phyloP scores from a whole-genome alignment of 2,797 vertebrate species.

The Macropodus opercularis region DNA sequence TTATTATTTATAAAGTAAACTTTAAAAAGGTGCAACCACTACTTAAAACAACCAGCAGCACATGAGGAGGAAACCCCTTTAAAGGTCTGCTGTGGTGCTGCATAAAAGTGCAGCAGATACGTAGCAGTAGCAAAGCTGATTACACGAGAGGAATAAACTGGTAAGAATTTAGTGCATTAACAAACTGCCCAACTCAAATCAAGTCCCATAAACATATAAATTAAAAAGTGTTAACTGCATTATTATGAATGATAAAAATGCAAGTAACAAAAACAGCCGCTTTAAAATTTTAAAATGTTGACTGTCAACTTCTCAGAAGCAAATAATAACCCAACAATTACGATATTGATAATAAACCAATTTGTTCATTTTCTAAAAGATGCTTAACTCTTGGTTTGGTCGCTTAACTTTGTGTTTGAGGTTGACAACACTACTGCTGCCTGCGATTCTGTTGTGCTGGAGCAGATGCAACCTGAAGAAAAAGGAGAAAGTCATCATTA shows the following conservation, averaged over 20 bases:
- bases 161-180: not conserved
- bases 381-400: conserved; percentile 33
- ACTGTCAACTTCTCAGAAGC: too few species aligned
- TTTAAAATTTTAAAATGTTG: not conserved
- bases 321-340: too few species aligned
- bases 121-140: not conserved
- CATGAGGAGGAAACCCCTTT: too few species aligned
- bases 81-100: not conserved
- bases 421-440: not conserved
- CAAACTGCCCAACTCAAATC: conserved; percentile 6
- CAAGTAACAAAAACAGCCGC: conserved; percentile 7
- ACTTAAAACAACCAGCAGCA: too few species aligned
- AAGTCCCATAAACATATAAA: not conserved
- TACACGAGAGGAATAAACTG: conserved; percentile 20
- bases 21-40: not conserved
- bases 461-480: conserved; percentile 45
- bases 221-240: not conserved
- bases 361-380: conserved; percentile 25
- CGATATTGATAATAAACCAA: not conserved
- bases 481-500: conserved; percentile 35
- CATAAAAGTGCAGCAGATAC: conserved; percentile 3
- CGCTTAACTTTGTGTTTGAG: not conserved
- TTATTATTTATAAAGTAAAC: not conserved
- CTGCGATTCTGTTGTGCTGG: conserved; percentile 4
- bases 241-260: not conserved